phyloP scores from a whole-genome alignment of 2,797 vertebrate genomes.

The Anomalospiza imberbis region DNA sequence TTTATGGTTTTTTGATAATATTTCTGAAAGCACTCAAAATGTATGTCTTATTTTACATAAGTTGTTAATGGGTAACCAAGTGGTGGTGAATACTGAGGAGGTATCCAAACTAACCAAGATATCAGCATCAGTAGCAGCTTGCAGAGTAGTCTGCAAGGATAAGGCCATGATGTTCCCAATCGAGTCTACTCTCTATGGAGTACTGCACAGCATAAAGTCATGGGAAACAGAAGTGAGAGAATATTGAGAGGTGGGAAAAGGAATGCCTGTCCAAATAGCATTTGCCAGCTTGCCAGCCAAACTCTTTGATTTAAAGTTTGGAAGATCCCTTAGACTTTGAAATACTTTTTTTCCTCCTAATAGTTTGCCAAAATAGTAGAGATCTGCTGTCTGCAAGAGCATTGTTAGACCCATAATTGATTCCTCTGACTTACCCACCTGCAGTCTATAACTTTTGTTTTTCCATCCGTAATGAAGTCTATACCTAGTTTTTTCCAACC shows the following conservation, averaged over 20 bases:
- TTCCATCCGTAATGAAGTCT: background rate
- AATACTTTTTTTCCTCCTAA: background rate
- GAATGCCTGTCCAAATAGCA: background rate
- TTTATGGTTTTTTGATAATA: background rate
- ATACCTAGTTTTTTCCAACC: background rate
- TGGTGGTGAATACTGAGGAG: background rate
- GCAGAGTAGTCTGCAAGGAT: background rate
- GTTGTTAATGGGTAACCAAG: background rate
- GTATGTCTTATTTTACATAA: background rate
- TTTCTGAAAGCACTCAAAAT: background rate
- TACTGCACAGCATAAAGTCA: background rate
- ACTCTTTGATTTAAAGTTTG: background rate
- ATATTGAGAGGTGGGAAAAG: background rate
- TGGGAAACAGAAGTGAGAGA: background rate
- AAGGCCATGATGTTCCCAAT: background rate
- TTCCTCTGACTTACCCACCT: background rate
- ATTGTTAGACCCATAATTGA: background rate
- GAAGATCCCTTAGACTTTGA: background rate
- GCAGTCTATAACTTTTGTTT: background rate
- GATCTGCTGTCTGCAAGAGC: background rate
- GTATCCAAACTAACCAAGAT: background rate
- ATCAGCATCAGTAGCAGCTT: background rate
- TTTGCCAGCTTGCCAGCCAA: background rate
- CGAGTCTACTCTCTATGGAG: background rate
- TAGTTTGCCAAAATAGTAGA: background rate